A percentile compares a stretch with the other conserved stretches of the same genome.
These are phyloP conservation scores for Nerophis ophidion DNA, from an alignment of 2,113 vertebrate species.

Conservation along the genomic window DNA sequence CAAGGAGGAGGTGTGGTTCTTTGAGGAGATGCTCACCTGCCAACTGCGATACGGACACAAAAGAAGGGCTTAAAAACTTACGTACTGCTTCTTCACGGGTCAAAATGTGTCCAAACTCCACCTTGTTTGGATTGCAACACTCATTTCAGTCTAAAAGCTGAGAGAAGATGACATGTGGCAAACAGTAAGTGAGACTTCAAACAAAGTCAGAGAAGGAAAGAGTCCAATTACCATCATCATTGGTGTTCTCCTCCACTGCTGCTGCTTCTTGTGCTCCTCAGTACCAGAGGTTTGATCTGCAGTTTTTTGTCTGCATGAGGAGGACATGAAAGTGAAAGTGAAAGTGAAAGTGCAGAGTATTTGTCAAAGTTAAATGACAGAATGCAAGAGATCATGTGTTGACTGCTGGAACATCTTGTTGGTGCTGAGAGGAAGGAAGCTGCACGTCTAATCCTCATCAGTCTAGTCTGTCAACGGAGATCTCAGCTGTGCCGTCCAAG, in stretches of 20 bases:
- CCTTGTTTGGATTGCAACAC: not conserved
- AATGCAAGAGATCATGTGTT: constrained; percentile 9
- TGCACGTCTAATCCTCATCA: constrained; percentile 57
- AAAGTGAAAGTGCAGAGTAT: constrained; percentile 1
- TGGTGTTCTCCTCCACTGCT: not conserved
- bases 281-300: constrained; percentile 74
- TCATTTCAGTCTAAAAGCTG: constrained; percentile 35
- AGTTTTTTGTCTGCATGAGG: constrained; percentile 60
- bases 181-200: constrained; percentile 17
- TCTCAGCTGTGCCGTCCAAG: constrained; percentile 59
- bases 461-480: constrained; percentile 64
- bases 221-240: not conserved
- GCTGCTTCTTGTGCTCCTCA: constrained; percentile 7
- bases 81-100: not conserved
- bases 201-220: constrained; percentile 5
- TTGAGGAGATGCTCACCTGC: too few species aligned
- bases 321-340: not conserved
- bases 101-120: constrained; percentile 4
- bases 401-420: constrained; percentile 6
- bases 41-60: too few species aligned
- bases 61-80: not conserved
- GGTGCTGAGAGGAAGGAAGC: constrained; percentile 3
- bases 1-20: too few species aligned
- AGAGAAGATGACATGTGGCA: constrained; percentile 1
- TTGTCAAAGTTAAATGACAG: constrained; percentile 18